Conservation (phyloP, 1,140 invertebrate genomes). For the Drosophila baimaii region DNA sequence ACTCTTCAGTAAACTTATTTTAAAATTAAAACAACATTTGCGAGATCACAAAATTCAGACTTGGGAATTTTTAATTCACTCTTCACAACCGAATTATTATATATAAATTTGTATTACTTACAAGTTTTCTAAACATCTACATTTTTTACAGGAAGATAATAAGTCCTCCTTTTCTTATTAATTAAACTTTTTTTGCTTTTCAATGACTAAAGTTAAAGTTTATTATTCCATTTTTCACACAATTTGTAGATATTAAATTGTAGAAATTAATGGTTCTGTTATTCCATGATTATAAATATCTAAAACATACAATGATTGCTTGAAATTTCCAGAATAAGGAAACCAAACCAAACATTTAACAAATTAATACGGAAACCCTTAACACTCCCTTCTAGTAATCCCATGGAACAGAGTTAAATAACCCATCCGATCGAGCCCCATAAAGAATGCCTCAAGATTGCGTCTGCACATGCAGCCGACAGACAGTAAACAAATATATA, state of each 20-base stretch:
- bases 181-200: too few species aligned
- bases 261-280: too few species aligned
- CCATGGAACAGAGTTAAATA: not conserved
- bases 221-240: too few species aligned
- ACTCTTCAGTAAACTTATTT: too few species aligned
- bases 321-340: too few species aligned
- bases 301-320: too few species aligned
- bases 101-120: not conserved
- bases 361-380: not conserved
- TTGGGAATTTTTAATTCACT: not conserved
- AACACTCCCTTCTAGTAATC: not conserved
- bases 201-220: too few species aligned
- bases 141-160: too few species aligned
- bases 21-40: too few species aligned
- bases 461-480: conserved; percentile 37
- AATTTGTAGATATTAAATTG: too few species aligned
- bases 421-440: not conserved
- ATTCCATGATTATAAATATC: too few species aligned
- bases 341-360: not conserved
- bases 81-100: not conserved
- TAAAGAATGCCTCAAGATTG: conserved; percentile 8
- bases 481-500: conserved; percentile 55
- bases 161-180: too few species aligned
- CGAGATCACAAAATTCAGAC: not conserved
- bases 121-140: not conserved